A percentile compares a stretch with the other conserved stretches of the same genome.
phyloP scores from a whole-genome alignment of 2,888 invertebrate species.

The Leptinotarsa juncta region DNA sequence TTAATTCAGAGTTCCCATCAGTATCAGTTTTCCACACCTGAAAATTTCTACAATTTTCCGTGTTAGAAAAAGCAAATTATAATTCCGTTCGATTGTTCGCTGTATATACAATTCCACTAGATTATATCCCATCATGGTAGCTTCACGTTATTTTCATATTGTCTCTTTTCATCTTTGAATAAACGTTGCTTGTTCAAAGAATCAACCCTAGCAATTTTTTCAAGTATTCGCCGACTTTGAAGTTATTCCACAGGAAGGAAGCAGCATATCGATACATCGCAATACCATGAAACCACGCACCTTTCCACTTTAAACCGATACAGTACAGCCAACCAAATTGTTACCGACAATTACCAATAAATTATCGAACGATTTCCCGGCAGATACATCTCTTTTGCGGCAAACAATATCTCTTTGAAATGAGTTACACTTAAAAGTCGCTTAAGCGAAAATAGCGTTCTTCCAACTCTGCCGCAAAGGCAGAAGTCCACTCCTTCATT shows the following conservation, averaged over 20 bases:
- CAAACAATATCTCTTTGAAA: slow-evolving; percentile 31
- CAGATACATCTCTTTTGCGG: slow-evolving; percentile 25
- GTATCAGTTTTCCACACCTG: too few species aligned
- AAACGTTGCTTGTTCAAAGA: not conserved
- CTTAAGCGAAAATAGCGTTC: slow-evolving; percentile 35
- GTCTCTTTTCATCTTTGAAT: not conserved
- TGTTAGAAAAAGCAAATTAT: too few species aligned
- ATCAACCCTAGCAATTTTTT: not conserved
- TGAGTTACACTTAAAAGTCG: slow-evolving; percentile 27
- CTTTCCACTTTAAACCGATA: slow-evolving; percentile 23
- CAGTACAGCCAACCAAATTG: slow-evolving; percentile 7
- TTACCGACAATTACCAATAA: slow-evolving; percentile 19
- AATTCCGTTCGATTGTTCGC: too few species aligned
- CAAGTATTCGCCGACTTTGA: slow-evolving; percentile 20
- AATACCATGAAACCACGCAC: slow-evolving; percentile 1
- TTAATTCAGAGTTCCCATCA: too few species aligned
- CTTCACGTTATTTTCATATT: not conserved
- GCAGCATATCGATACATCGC: slow-evolving; percentile 13
- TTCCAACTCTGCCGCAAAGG: slow-evolving; percentile 50
- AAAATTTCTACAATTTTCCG: too few species aligned
- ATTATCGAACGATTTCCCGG: slow-evolving; percentile 17
- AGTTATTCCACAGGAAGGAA: slow-evolving; percentile 19
- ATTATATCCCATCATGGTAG: too few species aligned
- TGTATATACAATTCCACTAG: too few species aligned
- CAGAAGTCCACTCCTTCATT: slow-evolving; percentile 28